Percentiles rank a stretch among this genome's conserved stretches.
Conservation (phyloP, 1,140 invertebrate species). For the Macrostomum lignano region DNA sequence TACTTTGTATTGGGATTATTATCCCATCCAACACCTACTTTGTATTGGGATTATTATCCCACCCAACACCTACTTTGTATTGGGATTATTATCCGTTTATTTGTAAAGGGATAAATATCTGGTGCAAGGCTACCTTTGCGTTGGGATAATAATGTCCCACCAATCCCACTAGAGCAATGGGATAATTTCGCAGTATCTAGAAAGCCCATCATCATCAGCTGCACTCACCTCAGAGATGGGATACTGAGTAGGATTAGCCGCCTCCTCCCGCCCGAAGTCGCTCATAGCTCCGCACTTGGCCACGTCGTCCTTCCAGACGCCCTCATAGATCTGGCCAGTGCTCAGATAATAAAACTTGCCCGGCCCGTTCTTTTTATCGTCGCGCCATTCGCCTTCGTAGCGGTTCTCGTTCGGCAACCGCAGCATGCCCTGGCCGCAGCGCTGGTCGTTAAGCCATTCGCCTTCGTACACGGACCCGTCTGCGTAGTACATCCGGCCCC, state of each 20-base stretch:
- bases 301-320: slow-evolving; percentile 26
- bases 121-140: no score
- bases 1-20: no score
- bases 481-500: slow-evolving; percentile 26
- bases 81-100: no score
- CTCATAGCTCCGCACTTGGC: slow-evolving; percentile 25
- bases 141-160: no score
- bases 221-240: no score
- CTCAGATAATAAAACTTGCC: slow-evolving; percentile 28
- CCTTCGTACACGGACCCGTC: slow-evolving; percentile 29
- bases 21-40: no score
- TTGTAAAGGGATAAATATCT: no score
- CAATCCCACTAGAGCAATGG: no score
- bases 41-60: no score
- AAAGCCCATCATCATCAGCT: no score
- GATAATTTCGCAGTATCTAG: no score
- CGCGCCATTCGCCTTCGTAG: slow-evolving; percentile 26
- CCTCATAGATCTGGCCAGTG: slow-evolving; percentile 25
- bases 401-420: slow-evolving; percentile 25
- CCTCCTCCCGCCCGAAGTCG: slow-evolving; percentile 23
- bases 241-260: slow-evolving; percentile 22
- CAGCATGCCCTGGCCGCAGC: slow-evolving; percentile 26
- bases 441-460: slow-evolving; percentile 26
- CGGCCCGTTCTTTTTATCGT: slow-evolving; percentile 26
- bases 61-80: no score